Evolutionary conservation across 2,888 invertebrate genomes (phyloP).

Genomic region (Drosophila flavopinicola): DNA sequence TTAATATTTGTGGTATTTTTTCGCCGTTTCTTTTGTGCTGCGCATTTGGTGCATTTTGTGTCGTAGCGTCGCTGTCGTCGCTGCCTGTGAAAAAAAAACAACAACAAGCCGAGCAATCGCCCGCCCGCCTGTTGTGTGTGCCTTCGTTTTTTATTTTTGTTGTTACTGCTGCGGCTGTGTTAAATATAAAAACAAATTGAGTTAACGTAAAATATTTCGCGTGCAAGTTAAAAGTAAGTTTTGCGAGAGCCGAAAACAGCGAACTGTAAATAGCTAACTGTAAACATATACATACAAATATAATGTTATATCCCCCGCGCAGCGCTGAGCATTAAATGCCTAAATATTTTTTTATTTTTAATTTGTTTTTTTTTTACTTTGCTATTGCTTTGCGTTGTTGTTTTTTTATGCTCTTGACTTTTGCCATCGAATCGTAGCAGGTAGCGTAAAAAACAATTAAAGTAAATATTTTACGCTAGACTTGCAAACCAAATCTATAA

Average conservation of each 20-base stretch:
- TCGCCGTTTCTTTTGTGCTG: constrained; percentile 25
- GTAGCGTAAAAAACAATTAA: constrained; percentile 1
- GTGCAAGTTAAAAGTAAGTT: constrained; percentile 37
- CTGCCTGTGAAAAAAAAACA: constrained; percentile 20
- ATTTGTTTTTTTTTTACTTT: constrained; percentile 30
- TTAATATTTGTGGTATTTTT: constrained; percentile 27
- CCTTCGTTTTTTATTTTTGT: constrained; percentile 33
- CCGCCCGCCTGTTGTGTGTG: constrained; percentile 50
- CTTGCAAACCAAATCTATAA: constrained; percentile 1
- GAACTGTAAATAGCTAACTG: constrained; percentile 10
- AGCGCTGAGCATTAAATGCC: constrained; percentile 4
- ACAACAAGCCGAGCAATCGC: constrained; percentile 35
- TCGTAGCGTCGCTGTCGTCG: constrained; percentile 24
- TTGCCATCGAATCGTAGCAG: constrained; percentile 17
- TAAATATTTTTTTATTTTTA: constrained; percentile 47
- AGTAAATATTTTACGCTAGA: not conserved
- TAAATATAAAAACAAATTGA: constrained; percentile 59
- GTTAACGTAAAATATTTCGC: constrained; percentile 41
- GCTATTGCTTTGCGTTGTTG: constrained; percentile 11
- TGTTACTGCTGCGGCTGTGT: constrained; percentile 32
- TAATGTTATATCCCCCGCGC: constrained; percentile 12
- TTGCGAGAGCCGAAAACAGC: not conserved
- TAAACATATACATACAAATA: constrained; percentile 24
- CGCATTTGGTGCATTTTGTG: constrained; percentile 39
- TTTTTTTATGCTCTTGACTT: constrained; percentile 8